Percentiles rank a stretch among this genome's conserved stretches.
phyloP scores from a whole-genome alignment of 2,888 invertebrate genomes.

The Nomada goodeniana region DNA sequence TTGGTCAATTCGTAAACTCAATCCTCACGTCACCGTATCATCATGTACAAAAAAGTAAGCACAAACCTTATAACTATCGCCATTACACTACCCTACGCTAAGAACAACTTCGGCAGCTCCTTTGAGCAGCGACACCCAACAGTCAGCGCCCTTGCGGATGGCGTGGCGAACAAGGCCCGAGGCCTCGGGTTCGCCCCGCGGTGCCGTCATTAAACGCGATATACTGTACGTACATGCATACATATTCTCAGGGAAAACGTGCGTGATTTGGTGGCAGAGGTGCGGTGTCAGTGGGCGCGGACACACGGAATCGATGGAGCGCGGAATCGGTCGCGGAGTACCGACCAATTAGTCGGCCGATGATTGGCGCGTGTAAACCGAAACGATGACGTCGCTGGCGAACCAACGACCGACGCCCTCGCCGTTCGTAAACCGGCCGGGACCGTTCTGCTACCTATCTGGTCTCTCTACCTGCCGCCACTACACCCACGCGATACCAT shows the following conservation, averaged over 20 bases:
- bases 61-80: too few species aligned
- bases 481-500: constrained; percentile 15
- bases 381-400: constrained; percentile 81
- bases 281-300: constrained; percentile 30
- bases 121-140: too few species aligned
- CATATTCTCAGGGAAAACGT: constrained; percentile 74
- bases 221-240: constrained; percentile 36
- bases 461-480: constrained; percentile 48
- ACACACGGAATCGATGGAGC: constrained; percentile 72
- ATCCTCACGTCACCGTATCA: not conserved
- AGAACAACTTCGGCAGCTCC: too few species aligned
- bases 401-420: constrained; percentile 72
- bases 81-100: too few species aligned
- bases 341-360: constrained; percentile 82
- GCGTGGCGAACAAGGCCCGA: not conserved
- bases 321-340: constrained; percentile 78
- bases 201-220: constrained; percentile 74
- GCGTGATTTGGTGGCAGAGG: constrained; percentile 68
- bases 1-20: constrained; percentile 38
- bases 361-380: constrained; percentile 82
- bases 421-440: constrained; percentile 72
- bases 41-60: too few species aligned
- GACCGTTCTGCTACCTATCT: constrained; percentile 61
- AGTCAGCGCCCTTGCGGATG: not conserved
- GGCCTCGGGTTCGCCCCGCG: not conserved